Conservation (phyloP, 2,113 vertebrate genomes). For the Ariopsis seemanni region DNA sequence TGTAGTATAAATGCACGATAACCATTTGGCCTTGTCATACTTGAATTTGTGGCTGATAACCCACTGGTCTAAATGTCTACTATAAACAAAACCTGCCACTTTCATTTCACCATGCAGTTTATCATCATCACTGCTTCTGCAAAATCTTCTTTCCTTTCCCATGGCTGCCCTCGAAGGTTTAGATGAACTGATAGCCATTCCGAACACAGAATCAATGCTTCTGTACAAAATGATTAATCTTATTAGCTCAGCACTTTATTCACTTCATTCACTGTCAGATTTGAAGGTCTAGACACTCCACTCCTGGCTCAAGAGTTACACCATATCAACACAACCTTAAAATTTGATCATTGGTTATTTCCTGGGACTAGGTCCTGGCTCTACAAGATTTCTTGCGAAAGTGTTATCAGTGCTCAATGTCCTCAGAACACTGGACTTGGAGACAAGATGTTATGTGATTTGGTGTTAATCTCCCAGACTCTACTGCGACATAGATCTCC, state of each 20-base stretch:
- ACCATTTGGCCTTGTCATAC: background rate
- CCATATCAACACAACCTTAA: conserved; percentile 5
- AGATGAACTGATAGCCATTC: conserved; percentile 24
- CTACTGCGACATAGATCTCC: conserved; percentile 58
- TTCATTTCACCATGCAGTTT: conserved; percentile 21
- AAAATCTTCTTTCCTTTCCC: background rate
- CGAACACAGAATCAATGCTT: conserved; percentile 25
- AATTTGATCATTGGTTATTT: conserved; percentile 35
- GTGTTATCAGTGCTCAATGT: conserved; percentile 35
- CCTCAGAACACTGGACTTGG: conserved; percentile 26
- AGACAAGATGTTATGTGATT: conserved; percentile 52
- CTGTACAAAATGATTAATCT: conserved; percentile 14
- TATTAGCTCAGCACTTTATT: conserved; percentile 42
- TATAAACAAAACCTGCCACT: conserved; percentile 32
- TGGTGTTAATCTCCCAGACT: conserved; percentile 54
- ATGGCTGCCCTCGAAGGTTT: conserved; percentile 7
- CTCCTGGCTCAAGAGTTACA: background rate
- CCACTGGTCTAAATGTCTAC: conserved; percentile 6
- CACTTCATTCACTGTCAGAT: conserved; percentile 8
- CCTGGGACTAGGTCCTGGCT: conserved; percentile 31
- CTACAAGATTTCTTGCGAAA: conserved; percentile 37
- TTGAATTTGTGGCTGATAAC: conserved; percentile 38
- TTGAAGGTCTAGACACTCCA: conserved; percentile 28
- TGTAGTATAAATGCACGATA: background rate
- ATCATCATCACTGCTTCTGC: background rate